Percentiles rank a stretch among this genome's conserved stretches.
Conservation (phyloP, 1,140 invertebrate species). For the Harpegnathos saltator region DNA sequence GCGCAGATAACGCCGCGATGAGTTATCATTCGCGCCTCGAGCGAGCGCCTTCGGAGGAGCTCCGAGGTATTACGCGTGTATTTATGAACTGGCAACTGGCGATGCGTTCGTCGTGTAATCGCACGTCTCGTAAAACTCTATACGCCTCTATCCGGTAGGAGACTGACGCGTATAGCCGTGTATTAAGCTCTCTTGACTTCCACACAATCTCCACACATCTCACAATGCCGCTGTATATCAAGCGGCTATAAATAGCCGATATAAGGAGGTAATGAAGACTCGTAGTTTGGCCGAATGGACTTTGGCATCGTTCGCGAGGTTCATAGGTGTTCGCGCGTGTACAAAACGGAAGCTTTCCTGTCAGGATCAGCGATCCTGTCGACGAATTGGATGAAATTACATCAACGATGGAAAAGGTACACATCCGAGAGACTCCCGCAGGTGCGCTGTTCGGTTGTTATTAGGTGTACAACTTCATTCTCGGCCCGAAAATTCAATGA, state of each 20-base stretch:
- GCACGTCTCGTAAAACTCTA: conserved; percentile 30
- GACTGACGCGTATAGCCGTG: conserved; percentile 9
- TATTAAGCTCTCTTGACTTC: conserved; percentile 9
- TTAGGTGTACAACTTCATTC: too few relatives aligned
- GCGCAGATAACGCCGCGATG: conserved; percentile 51
- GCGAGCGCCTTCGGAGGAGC: neutral
- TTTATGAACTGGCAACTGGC: conserved; percentile 33
- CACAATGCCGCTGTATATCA: conserved; percentile 9
- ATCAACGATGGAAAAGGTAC: too few relatives aligned
- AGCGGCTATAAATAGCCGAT: too few relatives aligned
- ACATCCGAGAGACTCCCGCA: too few relatives aligned
- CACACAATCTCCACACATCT: too few relatives aligned
- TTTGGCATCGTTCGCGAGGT: neutral
- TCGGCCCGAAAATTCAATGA: too few relatives aligned
- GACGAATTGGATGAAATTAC: too few relatives aligned
- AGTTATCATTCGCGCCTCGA: conserved; percentile 61
- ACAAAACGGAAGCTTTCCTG: too few relatives aligned
- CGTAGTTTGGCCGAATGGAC: too few relatives aligned
- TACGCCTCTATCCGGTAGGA: conserved; percentile 6
- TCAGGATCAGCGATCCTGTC: too few relatives aligned
- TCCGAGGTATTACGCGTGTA: conserved; percentile 23
- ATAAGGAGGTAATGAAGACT: too few relatives aligned
- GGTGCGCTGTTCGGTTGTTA: too few relatives aligned
- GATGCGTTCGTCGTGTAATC: neutral
- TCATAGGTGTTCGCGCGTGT: neutral